Base-by-base conservation (phyloP, 2,113 vertebrate genomes). In the Tyto alba region DNA sequence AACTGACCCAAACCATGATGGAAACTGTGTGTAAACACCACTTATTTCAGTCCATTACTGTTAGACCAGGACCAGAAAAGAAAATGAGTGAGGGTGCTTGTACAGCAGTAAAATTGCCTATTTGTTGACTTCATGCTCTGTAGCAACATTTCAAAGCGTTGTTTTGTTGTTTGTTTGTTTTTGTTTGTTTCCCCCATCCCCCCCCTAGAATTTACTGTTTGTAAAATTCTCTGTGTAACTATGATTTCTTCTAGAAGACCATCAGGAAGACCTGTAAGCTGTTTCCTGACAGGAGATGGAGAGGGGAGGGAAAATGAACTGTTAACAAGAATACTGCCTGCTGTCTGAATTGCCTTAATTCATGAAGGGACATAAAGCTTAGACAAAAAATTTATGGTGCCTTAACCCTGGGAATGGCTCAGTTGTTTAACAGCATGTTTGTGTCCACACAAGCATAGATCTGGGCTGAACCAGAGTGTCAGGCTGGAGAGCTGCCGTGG, bases 291-390 rank as follows among this genome's bases (percentile, higher is more conserved):
- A 88, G 77, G 32, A 85, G 89, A 85, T 76, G 69, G 74, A 96
- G 85, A 93, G 84, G 62, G 40, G 29, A 87, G 64, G 75, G 89
- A 96, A 93, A 96, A 96, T 62, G 60, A 94, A 67, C 91, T 88
- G 81, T 85, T 93, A 87, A 75, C 62, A 94, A 91, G 81, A 89
- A 82, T 45, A 20, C 66, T 85, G 74, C 53, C 45, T 93, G 48
- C 66, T 89, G 60, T 72, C 77, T 87, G 73, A 78, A 57, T 89
- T 89, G 69, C 40, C 53, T 56, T 89, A 91, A 96, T 95, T 96
- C 87, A 95, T 89, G 87, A 85, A 78, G 48, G 69, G 38, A 41
- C 81, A 88, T 95, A 97, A 91, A 93, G 25, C 55, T 75, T 47
- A 73, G 84, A 79, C 69, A 79, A 68, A 78, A 78, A 91, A 91